These are phyloP conservation scores for Drosophila helvetica DNA, from an alignment of 2,888 invertebrate genomes.

Conservation along the genomic window DNA sequence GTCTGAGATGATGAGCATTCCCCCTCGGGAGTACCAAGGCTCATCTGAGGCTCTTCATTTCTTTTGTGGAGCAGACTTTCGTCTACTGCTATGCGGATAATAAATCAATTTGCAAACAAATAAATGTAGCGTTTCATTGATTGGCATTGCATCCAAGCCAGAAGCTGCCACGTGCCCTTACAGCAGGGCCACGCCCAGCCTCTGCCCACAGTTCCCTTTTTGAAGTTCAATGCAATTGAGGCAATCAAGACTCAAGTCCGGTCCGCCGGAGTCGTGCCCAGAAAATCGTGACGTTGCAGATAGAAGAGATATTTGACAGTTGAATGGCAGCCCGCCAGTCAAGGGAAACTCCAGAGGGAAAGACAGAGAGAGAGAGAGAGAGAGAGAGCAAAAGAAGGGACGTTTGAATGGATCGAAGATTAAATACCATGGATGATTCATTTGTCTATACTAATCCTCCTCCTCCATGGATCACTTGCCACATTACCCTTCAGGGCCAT, in stretches of 20 bases:
- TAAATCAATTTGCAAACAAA: neutral
- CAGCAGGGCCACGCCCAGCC: slow-evolving; percentile 8
- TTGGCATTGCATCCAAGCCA: slow-evolving; percentile 24
- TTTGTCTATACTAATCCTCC: neutral
- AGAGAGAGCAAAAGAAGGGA: slow-evolving; percentile 8
- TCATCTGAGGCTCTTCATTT: neutral
- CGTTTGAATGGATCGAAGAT: slow-evolving; percentile 7
- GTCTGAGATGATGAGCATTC: no score
- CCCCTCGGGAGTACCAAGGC: neutral
- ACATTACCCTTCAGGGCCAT: neutral
- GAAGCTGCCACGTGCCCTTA: slow-evolving; percentile 42
- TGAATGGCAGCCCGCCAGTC: slow-evolving; percentile 66
- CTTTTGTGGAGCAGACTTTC: no score
- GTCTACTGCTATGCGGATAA: no score
- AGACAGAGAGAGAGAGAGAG: neutral
- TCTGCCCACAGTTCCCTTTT: slow-evolving; percentile 26
- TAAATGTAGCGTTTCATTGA: slow-evolving; percentile 3
- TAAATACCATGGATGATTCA: neutral
- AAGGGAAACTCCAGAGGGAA: slow-evolving; percentile 9
- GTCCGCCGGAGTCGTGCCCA: slow-evolving; percentile 46
- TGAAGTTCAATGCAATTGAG: slow-evolving; percentile 71
- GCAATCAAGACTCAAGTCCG: slow-evolving; percentile 44
- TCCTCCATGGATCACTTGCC: neutral
- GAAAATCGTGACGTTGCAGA: slow-evolving; percentile 69
- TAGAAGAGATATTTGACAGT: slow-evolving; percentile 69